A percentile compares a stretch with the other conserved stretches of the same genome.
These are phyloP conservation scores for Calosoma granatense DNA, from an alignment of 1,140 invertebrate species.

Conservation along the genomic window DNA sequence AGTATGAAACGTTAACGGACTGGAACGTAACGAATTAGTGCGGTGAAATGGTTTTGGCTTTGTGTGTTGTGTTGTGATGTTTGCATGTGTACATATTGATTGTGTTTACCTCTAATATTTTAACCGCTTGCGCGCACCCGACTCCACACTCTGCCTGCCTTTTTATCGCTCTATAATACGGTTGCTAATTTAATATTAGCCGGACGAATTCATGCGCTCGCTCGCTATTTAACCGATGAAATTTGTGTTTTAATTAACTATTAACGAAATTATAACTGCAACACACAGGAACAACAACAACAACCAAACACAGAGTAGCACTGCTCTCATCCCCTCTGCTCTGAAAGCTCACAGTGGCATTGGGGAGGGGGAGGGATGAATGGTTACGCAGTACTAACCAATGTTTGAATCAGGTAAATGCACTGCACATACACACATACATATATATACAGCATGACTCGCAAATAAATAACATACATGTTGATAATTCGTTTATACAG, in stretches of 20 bases:
- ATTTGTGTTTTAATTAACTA: constrained; percentile 9
- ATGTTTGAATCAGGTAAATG: neutral
- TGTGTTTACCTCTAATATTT: constrained; percentile 8
- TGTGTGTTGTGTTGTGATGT: too few relatives aligned
- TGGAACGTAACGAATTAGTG: constrained; percentile 1
- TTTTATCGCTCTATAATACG: constrained; percentile 5
- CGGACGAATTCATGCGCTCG: constrained; percentile 3
- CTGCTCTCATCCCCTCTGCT: too few relatives aligned
- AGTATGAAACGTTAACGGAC: too few relatives aligned
- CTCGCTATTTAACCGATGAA: constrained; percentile 4
- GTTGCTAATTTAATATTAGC: constrained; percentile 6
- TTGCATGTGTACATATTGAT: constrained; percentile 1
- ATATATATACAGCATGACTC: too few relatives aligned
- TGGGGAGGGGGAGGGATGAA: too few relatives aligned
- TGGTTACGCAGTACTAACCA: neutral
- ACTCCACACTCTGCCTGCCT: neutral
- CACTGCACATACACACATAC: too few relatives aligned
- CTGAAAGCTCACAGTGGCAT: too few relatives aligned
- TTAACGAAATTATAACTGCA: constrained; percentile 8
- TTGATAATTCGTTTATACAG: too few relatives aligned
- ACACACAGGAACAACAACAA: too few relatives aligned
- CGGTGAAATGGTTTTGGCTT: constrained; percentile 5
- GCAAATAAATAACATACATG: too few relatives aligned
- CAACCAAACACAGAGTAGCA: too few relatives aligned
- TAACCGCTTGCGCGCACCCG: neutral